These are phyloP conservation scores for Petroica traversi DNA, from an alignment of 2,113 vertebrate species.

Conservation along the genomic window DNA sequence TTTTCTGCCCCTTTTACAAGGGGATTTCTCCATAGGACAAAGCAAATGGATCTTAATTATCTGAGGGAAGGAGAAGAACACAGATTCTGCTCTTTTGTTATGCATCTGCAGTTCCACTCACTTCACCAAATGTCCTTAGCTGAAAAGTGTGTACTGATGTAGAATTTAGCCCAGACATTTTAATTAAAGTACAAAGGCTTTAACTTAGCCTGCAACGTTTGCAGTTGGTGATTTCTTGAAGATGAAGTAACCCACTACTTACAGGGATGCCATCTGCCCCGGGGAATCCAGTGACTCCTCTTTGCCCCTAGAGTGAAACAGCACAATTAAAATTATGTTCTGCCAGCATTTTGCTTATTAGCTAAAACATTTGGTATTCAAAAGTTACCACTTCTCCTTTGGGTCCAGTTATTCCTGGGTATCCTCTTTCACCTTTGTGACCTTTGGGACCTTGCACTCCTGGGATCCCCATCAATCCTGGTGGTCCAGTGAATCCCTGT, in stretches of 20 bases:
- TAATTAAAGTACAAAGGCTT: constrained; percentile 31
- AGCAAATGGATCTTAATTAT: background rate
- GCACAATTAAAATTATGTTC: background rate
- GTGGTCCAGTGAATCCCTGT: constrained; percentile 83
- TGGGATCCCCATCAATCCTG: constrained; percentile 80
- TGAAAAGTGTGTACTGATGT: background rate
- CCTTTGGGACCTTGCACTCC: constrained; percentile 90
- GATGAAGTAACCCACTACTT: constrained; percentile 62
- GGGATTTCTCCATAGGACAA: background rate
- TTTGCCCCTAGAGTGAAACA: constrained; percentile 80
- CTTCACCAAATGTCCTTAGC: background rate
- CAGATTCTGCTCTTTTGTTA: background rate
- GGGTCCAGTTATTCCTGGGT: constrained; percentile 78
- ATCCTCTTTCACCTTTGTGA: constrained; percentile 86
- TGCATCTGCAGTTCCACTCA: background rate
- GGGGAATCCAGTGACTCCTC: constrained; percentile 89
- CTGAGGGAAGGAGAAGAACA: background rate
- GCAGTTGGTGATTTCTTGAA: background rate
- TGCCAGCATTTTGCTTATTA: background rate
- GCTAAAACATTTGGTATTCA: background rate
- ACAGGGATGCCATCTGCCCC: constrained; percentile 92
- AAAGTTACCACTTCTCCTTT: constrained; percentile 86
- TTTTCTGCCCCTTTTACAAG: background rate
- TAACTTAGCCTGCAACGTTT: background rate
- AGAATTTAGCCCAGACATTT: background rate